Evolutionary conservation across 2,888 invertebrate genomes (phyloP).

Genomic region (Trissoscelio sp.): DNA sequence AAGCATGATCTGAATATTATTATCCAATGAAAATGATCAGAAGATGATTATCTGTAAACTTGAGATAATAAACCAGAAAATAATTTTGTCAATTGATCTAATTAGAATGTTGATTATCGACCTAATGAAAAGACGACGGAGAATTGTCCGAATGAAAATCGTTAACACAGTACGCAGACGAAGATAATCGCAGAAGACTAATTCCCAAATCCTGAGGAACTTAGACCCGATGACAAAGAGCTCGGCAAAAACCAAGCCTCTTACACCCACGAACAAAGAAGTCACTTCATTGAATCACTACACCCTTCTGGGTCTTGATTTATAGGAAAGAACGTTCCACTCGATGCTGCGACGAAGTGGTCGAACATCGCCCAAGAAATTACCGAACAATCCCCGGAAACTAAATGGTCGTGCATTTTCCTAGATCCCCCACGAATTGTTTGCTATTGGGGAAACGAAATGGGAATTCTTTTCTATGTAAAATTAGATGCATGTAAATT

Average conservation of each 20-base stretch:
- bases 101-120: too few species aligned
- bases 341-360: constrained; percentile 67
- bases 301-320: constrained; percentile 76
- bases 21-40: too few species aligned
- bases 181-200: constrained; percentile 45
- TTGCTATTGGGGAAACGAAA: too few species aligned
- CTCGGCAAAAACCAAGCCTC: constrained; percentile 70
- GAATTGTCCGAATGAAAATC: too few species aligned
- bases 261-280: constrained; percentile 69
- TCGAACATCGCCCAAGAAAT: constrained; percentile 75
- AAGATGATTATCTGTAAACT: too few species aligned
- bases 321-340: constrained; percentile 74
- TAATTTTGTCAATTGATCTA: too few species aligned
- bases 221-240: constrained; percentile 61
- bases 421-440: constrained; percentile 37
- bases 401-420: constrained; percentile 48
- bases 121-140: too few species aligned
- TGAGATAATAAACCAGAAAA: too few species aligned
- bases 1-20: too few species aligned
- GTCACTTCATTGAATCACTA: constrained; percentile 76
- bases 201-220: constrained; percentile 50
- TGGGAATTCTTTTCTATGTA: too few species aligned
- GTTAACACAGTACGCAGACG: constrained; percentile 12
- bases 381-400: constrained; percentile 71
- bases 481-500: too few species aligned